Evolutionary conservation across 2,113 vertebrate genomes (phyloP), one percentile per base, ranked within the genome.

Genomic region (Trematomus loennbergii): DNA sequence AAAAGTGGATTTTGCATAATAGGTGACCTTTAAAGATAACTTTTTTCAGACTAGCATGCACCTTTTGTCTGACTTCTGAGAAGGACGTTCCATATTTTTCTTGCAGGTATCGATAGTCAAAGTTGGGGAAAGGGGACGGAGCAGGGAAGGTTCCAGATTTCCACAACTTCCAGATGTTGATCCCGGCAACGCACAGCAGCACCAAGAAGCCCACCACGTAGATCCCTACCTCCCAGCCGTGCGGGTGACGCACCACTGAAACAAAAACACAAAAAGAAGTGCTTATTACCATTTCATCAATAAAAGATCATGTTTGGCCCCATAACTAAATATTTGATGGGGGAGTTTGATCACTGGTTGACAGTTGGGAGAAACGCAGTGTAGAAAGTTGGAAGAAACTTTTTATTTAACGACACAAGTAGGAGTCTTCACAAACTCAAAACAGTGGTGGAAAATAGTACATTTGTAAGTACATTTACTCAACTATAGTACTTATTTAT

Each of bases 101-200:
- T 91, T 98, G 95, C 61, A 99, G 96, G 87, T 99, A 99, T 3
- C 96, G 94, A 89, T 97, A 97, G 93, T 99, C 96, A 6, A 99
- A 99, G 93, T 99, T 99, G 2, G 98, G 98, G 89, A 97, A 99
- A 0, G 98, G 98, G 1, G 98, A 98, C 0, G 98, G 98, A 0
- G 96, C 93, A 0, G 98, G 97, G 90, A 97, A 99, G 62, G 92
- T 95, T 12, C 98, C 98, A 0, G 98, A 99, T 18, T 95, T 97
- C 96, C 97, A 99, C 43, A 99, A 92, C 87, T 96, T 99, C 98
- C 98, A 99, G 77, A 99, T 95, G 92, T 97, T 99, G 84, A 98
- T 63, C 1, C 95, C 97, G 0, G 97, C 96, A 0, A 97, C 92
- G 3, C 86, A 94, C 78, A 99, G 95, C 84, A 99, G 93, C 2